These are phyloP conservation scores for Xenops minutus DNA, from an alignment of 2,797 vertebrate species.

Conservation along the genomic window DNA sequence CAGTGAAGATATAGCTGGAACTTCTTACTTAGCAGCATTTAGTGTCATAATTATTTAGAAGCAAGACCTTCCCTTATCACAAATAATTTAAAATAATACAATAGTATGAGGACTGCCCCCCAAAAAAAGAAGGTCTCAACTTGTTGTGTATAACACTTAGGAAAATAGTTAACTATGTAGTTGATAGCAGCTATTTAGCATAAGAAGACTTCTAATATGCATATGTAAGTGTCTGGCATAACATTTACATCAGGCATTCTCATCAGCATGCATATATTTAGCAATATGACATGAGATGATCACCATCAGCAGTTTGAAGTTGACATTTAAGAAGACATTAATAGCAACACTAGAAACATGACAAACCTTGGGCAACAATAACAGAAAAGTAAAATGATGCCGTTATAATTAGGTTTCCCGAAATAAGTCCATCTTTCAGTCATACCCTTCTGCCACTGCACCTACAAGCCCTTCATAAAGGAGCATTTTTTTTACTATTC, in stretches of 20 bases:
- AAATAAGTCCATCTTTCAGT: background rate
- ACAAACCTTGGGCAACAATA: constrained; percentile 43
- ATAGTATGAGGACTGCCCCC: background rate
- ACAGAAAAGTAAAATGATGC: background rate
- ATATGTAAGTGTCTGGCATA: constrained; percentile 29
- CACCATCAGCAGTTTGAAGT: constrained; percentile 28
- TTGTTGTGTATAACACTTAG: background rate
- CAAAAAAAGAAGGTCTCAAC: background rate
- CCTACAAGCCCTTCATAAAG: background rate
- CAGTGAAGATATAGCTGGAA: constrained; percentile 10
- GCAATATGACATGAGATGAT: constrained; percentile 35
- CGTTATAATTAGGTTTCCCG: background rate
- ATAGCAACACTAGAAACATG: constrained; percentile 16
- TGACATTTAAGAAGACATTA: constrained; percentile 50
- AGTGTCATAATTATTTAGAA: constrained; percentile 11
- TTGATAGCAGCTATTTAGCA: constrained; percentile 25
- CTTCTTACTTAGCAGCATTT: constrained; percentile 47
- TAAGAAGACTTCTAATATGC: constrained; percentile 9
- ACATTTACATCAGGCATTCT: constrained; percentile 22
- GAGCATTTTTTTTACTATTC: background rate
- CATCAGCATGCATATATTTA: constrained; percentile 2
- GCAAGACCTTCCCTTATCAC: background rate
- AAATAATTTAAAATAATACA: background rate
- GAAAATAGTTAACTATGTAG: background rate
- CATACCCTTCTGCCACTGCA: background rate